phyloP scores from a whole-genome alignment of 2,113 vertebrate species.

The Urocolius indicus region DNA sequence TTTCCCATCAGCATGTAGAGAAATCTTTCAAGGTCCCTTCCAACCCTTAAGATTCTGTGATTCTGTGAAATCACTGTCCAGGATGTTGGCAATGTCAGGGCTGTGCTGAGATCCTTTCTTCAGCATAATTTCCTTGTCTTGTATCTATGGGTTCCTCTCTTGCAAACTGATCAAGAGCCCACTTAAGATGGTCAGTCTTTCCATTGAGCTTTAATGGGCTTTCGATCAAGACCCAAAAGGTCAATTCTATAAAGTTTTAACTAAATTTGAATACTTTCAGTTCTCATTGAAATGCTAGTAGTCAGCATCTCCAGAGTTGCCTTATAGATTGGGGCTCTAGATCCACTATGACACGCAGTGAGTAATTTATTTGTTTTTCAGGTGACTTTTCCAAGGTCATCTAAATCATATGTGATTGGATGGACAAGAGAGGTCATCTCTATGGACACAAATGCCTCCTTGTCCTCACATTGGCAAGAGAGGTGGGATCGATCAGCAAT shows the following conservation, averaged over 20 bases:
- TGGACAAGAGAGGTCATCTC: not conserved
- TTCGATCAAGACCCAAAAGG: not conserved
- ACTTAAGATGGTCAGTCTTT: not conserved
- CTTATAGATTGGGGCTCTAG: not conserved
- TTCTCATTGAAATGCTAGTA: not conserved
- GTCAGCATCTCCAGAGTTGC: slow-evolving; percentile 2
- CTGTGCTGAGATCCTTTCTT: not conserved
- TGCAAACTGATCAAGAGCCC: not conserved
- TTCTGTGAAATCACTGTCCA: not conserved
- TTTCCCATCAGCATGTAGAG: not conserved
- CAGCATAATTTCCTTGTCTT: not conserved
- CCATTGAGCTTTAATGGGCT: not conserved
- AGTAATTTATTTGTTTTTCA: slow-evolving; percentile 33
- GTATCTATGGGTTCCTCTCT: not conserved
- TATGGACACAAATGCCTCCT: not conserved
- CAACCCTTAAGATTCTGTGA: too few species aligned
- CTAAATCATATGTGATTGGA: not conserved
- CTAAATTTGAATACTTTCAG: not conserved
- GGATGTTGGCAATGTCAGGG: not conserved
- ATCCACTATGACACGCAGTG: not conserved
- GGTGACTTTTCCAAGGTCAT: not conserved
- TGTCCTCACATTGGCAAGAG: not conserved
- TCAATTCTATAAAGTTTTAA: not conserved
- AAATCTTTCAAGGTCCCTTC: not conserved
- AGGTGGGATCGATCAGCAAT: not conserved